Conservation (phyloP, 2,888 invertebrate genomes). For the Leptarthrus brevirostris region DNA sequence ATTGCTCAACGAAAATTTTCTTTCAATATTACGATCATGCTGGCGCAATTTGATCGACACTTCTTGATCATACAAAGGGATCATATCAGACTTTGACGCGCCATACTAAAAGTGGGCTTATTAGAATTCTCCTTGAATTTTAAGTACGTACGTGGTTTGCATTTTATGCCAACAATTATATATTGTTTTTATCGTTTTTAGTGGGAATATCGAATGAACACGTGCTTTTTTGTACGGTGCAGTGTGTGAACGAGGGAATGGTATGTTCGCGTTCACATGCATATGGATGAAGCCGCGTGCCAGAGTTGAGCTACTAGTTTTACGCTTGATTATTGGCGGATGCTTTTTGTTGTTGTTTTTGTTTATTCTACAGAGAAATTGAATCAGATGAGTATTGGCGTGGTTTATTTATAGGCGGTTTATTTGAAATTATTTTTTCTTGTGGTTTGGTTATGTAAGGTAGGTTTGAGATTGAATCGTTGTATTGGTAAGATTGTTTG, state of each 20-base stretch:
- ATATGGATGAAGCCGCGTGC: constrained; percentile 52
- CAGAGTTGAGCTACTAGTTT: constrained; percentile 62
- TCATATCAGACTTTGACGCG: too few relatives aligned
- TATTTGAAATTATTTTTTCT: background rate
- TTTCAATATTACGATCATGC: background rate
- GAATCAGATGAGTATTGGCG: constrained; percentile 3
- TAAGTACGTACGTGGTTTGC: constrained; percentile 5
- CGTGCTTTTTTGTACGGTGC: constrained; percentile 1
- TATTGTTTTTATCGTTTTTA: background rate
- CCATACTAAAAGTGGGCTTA: too few relatives aligned
- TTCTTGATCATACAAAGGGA: too few relatives aligned
- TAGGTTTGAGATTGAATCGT: too few relatives aligned
- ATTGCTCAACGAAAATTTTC: background rate
- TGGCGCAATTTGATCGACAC: background rate
- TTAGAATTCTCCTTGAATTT: background rate
- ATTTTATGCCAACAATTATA: background rate
- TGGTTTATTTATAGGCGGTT: background rate
- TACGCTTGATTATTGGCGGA: constrained; percentile 66
- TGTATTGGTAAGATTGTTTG: too few relatives aligned
- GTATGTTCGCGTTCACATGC: constrained; percentile 7
- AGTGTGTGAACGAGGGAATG: constrained; percentile 3
- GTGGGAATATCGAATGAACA: constrained; percentile 14
- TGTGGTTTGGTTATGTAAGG: too few relatives aligned
- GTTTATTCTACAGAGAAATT: constrained; percentile 15
- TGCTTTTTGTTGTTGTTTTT: constrained; percentile 31